phyloP scores from a whole-genome alignment of 2,113 vertebrate genomes.

The Ptilonorhynchus violaceus region DNA sequence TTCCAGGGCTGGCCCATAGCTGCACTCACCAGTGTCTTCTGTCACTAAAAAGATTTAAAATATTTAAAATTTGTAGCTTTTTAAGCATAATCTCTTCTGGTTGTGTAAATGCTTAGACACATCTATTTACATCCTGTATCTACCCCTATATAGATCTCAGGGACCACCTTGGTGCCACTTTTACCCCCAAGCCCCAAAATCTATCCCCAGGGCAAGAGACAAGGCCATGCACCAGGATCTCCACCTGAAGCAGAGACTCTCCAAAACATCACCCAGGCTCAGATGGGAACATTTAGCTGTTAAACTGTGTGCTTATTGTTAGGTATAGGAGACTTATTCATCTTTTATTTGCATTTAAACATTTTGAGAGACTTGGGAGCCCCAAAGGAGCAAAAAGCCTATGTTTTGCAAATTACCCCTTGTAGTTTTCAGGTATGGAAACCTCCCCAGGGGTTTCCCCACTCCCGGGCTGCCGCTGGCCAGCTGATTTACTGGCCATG shows the following conservation, averaged over 20 bases:
- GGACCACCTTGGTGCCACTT: background rate
- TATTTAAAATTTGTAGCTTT: background rate
- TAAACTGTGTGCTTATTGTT: background rate
- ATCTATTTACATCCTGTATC: background rate
- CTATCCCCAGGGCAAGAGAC: background rate
- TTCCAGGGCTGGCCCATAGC: background rate
- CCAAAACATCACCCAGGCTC: background rate
- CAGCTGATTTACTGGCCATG: background rate
- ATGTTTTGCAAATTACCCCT: conserved; percentile 35
- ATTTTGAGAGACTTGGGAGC: background rate
- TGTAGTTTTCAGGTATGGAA: conserved; percentile 35
- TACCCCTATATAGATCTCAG: background rate
- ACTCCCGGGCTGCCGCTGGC: background rate
- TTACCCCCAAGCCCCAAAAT: background rate
- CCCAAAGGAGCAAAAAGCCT: background rate
- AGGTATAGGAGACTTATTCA: background rate
- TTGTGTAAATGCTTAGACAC: background rate
- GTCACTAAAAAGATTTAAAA: background rate
- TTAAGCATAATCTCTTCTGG: background rate
- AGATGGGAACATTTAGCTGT: background rate
- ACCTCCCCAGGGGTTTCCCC: background rate
- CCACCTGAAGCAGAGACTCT: background rate
- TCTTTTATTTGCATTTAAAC: background rate
- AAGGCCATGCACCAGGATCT: background rate
- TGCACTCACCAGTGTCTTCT: background rate